Evolutionary conservation across 1,140 invertebrate genomes (phyloP).

Genomic region (Andricus grossulariae): DNA sequence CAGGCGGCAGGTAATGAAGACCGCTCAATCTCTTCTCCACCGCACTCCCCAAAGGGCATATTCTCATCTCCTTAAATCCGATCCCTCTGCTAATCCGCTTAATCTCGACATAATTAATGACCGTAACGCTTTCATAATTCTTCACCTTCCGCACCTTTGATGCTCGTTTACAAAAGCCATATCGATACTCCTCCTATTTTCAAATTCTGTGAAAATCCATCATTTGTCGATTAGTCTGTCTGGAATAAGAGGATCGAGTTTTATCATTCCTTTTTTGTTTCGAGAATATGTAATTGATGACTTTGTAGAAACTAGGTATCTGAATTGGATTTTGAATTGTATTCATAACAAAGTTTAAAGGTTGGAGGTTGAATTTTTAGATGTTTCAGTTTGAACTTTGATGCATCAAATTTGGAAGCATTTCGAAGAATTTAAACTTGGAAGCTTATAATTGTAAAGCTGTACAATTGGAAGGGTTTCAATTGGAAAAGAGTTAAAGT

Average conservation of each 20-base stretch:
- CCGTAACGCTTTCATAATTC: slow-evolving; percentile 57
- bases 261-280: no score
- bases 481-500: no score
- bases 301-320: no score
- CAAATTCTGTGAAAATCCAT: slow-evolving; percentile 10
- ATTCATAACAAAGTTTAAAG: no score
- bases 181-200: background rate
- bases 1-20: slow-evolving; percentile 64
- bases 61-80: slow-evolving; percentile 44
- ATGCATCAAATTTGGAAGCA: no score
- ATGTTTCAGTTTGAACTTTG: no score
- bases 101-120: slow-evolving; percentile 62
- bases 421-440: no score
- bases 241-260: background rate
- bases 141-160: slow-evolving; percentile 38
- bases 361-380: no score
- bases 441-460: no score
- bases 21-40: slow-evolving; percentile 60
- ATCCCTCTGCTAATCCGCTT: slow-evolving; percentile 56
- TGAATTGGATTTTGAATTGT: no score
- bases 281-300: no score
- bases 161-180: slow-evolving; percentile 39
- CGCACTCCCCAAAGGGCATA: slow-evolving; percentile 51
- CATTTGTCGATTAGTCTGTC: background rate
- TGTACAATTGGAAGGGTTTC: no score